Conservation (phyloP, 2,888 invertebrate genomes). For the Drosophila vallismaia region DNA sequence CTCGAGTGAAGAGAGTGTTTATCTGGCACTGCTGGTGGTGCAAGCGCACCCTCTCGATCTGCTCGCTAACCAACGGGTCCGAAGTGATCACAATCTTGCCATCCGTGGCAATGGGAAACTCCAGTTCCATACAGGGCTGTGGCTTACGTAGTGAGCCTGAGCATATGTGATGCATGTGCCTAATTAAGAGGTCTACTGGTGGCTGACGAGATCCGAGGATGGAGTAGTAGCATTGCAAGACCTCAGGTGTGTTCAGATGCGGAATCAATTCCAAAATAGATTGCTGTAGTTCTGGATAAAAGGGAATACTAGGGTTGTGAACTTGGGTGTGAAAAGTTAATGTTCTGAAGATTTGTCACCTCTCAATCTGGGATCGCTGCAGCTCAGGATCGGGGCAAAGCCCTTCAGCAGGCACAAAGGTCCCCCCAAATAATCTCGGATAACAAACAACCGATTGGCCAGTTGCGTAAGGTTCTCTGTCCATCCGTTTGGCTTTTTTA, state of each 20-base stretch:
- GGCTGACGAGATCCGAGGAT: slow-evolving; percentile 86
- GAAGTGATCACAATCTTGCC: slow-evolving; percentile 78
- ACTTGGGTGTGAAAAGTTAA: neutral
- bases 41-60: slow-evolving; percentile 81
- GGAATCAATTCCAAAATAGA: slow-evolving; percentile 87
- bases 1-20: slow-evolving; percentile 79
- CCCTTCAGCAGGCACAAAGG: slow-evolving; percentile 82
- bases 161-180: slow-evolving; percentile 84
- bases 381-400: slow-evolving; percentile 80
- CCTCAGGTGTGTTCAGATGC: slow-evolving; percentile 82
- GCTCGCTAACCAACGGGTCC: slow-evolving; percentile 71
- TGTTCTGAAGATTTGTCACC: slow-evolving; percentile 56
- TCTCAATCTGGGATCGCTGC: slow-evolving; percentile 75
- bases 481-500: slow-evolving; percentile 80
- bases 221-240: slow-evolving; percentile 86
- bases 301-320: too few species aligned
- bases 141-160: slow-evolving; percentile 70
- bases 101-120: slow-evolving; percentile 81
- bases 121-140: slow-evolving; percentile 81
- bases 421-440: slow-evolving; percentile 83
- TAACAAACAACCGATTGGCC: slow-evolving; percentile 81
- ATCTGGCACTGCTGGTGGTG: slow-evolving; percentile 80
- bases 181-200: slow-evolving; percentile 86
- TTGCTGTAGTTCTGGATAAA: slow-evolving; percentile 86
- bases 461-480: slow-evolving; percentile 80